Conservation (phyloP, 2,888 invertebrate species). For the Crossocerus cetratus region DNA sequence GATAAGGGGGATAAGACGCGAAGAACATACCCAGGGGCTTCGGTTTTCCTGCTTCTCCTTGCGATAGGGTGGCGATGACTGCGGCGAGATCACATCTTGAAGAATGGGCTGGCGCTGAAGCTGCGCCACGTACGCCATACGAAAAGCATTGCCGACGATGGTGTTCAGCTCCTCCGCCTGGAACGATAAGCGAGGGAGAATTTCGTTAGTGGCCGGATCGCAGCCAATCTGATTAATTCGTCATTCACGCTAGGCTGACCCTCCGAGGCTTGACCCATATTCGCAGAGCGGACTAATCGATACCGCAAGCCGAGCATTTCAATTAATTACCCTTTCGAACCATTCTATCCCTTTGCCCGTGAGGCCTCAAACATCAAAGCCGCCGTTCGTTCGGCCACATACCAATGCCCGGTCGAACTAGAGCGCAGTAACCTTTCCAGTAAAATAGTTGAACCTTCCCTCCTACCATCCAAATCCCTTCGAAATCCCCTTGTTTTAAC, state of each 20-base stretch:
- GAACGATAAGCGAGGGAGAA: slow-evolving; percentile 32
- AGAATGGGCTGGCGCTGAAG: slow-evolving; percentile 83
- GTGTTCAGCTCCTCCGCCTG: slow-evolving; percentile 93
- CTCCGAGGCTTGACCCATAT: slow-evolving; percentile 25
- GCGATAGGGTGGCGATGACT: slow-evolving; percentile 72
- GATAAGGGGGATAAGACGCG: background rate
- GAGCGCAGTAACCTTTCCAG: slow-evolving; percentile 3
- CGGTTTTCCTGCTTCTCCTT: slow-evolving; percentile 72
- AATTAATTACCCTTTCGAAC: slow-evolving; percentile 33
- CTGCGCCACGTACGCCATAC: slow-evolving; percentile 93
- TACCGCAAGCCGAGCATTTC: slow-evolving; percentile 33
- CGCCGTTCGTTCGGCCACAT: slow-evolving; percentile 5
- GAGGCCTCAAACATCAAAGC: slow-evolving; percentile 17
- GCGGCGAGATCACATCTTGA: slow-evolving; percentile 84
- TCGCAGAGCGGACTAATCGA: slow-evolving; percentile 23
- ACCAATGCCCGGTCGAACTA: slow-evolving; percentile 22
- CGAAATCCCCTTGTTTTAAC: no score
- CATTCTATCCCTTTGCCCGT: slow-evolving; percentile 4
- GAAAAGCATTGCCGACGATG: slow-evolving; percentile 93
- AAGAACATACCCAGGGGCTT: slow-evolving; percentile 69
- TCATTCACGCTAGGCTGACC: slow-evolving; percentile 3
- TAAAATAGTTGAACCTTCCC: no score
- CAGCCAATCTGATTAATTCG: slow-evolving; percentile 3
- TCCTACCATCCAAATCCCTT: no score
- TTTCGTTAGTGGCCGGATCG: background rate